Evolutionary conservation across 2,888 invertebrate species (phyloP).

Genomic region (Euproctis similis): DNA sequence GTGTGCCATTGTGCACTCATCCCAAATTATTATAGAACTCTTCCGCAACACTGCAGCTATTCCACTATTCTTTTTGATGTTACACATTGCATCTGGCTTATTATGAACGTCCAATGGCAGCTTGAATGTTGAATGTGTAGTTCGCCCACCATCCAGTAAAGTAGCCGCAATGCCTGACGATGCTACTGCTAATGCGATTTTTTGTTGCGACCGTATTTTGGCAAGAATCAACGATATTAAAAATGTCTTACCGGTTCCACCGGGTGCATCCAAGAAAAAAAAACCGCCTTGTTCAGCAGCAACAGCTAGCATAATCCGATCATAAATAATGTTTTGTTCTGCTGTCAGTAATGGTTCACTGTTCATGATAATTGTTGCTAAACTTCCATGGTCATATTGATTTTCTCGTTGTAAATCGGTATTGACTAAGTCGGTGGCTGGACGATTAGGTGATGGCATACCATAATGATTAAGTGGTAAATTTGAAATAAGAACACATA

Average conservation of each 20-base stretch:
- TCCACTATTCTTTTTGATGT: slow-evolving; percentile 10
- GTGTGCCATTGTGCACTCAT: too few species aligned
- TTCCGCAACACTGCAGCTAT: too few species aligned
- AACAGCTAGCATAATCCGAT: slow-evolving; percentile 8
- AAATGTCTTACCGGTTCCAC: slow-evolving; percentile 2
- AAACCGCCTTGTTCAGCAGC: slow-evolving; percentile 4
- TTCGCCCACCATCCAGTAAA: slow-evolving; percentile 15
- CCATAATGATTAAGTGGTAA: slow-evolving; percentile 22
- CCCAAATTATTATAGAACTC: too few species aligned
- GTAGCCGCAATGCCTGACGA: slow-evolving; percentile 17
- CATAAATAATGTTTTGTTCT: slow-evolving; percentile 9
- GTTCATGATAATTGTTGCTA: slow-evolving; percentile 10
- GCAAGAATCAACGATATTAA: slow-evolving; percentile 5
- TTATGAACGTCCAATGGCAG: slow-evolving; percentile 11
- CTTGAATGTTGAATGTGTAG: slow-evolving; percentile 13
- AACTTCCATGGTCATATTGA: slow-evolving; percentile 5
- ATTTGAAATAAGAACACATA: slow-evolving; percentile 21
- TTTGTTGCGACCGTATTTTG: slow-evolving; percentile 7
- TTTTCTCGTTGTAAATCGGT: slow-evolving; percentile 20
- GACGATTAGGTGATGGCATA: slow-evolving; percentile 19
- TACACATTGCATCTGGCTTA: slow-evolving; percentile 14
- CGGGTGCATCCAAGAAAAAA: slow-evolving; percentile 6
- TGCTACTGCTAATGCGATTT: slow-evolving; percentile 13
- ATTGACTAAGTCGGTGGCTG: slow-evolving; percentile 15
- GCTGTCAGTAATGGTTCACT: slow-evolving; percentile 10